Base-by-base conservation (phyloP, 1,140 invertebrate species). In the Drosophila sproati region DNA sequence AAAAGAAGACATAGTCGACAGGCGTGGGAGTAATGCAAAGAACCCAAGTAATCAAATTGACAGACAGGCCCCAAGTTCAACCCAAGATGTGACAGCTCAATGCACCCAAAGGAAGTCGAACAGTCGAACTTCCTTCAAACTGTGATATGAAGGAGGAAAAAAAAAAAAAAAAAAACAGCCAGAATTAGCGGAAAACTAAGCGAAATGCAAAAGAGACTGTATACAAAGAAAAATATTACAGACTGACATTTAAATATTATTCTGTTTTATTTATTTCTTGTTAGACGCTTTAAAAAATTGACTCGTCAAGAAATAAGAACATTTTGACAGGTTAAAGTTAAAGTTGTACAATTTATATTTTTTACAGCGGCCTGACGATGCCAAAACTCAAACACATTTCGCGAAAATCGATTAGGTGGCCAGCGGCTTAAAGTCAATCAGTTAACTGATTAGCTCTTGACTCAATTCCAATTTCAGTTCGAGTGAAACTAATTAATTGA, bases 21-120 rank as follows among this genome's bases (percentile, higher is more conserved):
- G 75, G 67, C 82, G 82, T 86, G 82, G 82, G 82, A 86, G 55
- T 57, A 32, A 50, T 20, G 1, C 20, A 20, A 20, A 20, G 20
- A 20, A 32, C 5, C 31, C 54, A 10, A 12, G 43, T 43, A 35
- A 60, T 34, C 57, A 47, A 43, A 60, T 60, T 60, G 57, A 60
- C 29, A 35, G 43, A 43, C 10, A 32, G 57, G 12, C 56, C 10
- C 32, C 37, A 29, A 37, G 39, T 60, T 51, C 34, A 6, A 6
- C 4, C n/a, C 31, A 52, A 69, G 47, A 62, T 55, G 39, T 37
- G 59, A 70, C 32, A 70, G 32, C 39, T 61, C 39, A 54, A 34
- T 52, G 50, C 37, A 39, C 4, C 7, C 5, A 5, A 55, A 39
- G 28, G 39, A 39, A 56, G 35, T 6, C 52, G 12, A 20, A 5